These are phyloP conservation scores for Enteromius thamalakanensis DNA, from an alignment of 2,797 vertebrate species.

Conservation along the genomic window DNA sequence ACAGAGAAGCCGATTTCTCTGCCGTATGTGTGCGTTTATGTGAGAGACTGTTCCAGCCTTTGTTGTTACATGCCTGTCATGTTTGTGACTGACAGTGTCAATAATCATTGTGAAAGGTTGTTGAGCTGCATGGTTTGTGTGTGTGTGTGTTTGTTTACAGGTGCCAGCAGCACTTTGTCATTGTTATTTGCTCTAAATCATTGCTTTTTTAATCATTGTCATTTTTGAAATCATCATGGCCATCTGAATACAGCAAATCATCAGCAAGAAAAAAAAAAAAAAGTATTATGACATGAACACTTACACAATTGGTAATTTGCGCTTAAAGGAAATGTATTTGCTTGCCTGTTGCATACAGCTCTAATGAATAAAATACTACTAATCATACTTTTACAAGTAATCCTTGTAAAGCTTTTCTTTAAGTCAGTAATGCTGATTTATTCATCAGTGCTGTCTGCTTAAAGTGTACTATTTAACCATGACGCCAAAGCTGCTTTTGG, in stretches of 20 bases:
- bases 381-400: conserved; percentile 16
- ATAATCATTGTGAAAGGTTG: conserved; percentile 11
- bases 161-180: not conserved
- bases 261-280: not conserved
- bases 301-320: not conserved
- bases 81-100: conserved; percentile 19
- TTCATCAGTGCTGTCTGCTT: conserved; percentile 10
- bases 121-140: not conserved
- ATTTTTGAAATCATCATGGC: not conserved
- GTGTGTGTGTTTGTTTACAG: conserved; percentile 8
- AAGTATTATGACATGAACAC: not conserved
- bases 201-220: not conserved
- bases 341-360: not conserved
- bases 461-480: conserved; percentile 6
- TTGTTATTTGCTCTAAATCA: conserved; percentile 12
- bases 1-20: conserved; percentile 51
- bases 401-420: conserved; percentile 10
- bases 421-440: conserved; percentile 7
- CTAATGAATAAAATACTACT: conserved; percentile 12
- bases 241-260: not conserved
- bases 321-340: not conserved
- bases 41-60: not conserved
- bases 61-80: conserved; percentile 8
- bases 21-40: not conserved
- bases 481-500: not conserved